A percentile compares a stretch with the other conserved stretches of the same genome.
Conservation (phyloP, 2,113 vertebrate genomes). For the Gadus macrocephalus region DNA sequence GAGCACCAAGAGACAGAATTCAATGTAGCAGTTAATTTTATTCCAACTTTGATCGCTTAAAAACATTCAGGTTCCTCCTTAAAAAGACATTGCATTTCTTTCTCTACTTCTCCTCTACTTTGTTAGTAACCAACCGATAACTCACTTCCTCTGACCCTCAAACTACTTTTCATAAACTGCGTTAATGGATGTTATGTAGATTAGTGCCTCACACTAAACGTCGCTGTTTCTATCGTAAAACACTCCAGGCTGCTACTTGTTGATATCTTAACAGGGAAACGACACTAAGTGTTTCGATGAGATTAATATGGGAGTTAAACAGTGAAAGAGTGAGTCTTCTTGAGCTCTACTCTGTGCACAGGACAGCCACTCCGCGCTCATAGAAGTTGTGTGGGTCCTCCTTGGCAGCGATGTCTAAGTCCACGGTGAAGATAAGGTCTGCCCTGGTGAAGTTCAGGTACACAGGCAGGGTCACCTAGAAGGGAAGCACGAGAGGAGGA, state of each 20-base stretch:
- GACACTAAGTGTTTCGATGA: conserved; percentile 19
- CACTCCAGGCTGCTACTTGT: conserved; percentile 32
- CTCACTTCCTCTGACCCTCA: conserved; percentile 50
- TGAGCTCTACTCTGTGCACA: conserved; percentile 85
- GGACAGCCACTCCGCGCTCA: conserved; percentile 90
- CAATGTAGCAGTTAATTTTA: conserved; percentile 33
- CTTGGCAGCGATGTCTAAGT: conserved; percentile 95
- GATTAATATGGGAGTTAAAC: background rate
- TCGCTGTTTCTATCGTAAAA: conserved; percentile 18
- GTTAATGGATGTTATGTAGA: conserved; percentile 5
- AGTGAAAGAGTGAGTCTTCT: conserved; percentile 1
- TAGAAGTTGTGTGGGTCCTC: conserved; percentile 97
- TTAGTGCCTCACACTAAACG: conserved; percentile 23
- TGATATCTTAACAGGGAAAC: conserved; percentile 16
- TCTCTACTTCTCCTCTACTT: conserved; percentile 18
- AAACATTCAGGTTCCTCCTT: conserved; percentile 47
- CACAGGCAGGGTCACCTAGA: conserved; percentile 91
- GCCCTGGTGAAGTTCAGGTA: conserved; percentile 98
- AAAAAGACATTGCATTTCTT: conserved; percentile 31
- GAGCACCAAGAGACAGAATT: background rate
- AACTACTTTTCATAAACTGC: conserved; percentile 32
- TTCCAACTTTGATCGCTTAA: conserved; percentile 58
- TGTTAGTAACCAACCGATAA: conserved; percentile 39
- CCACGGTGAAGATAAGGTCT: conserved; percentile 96
- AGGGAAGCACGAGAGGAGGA: background rate